Conservation (phyloP, 37 sponge, comb jelly and placozoan genomes). For the Diacarnus erythraeanus region DNA sequence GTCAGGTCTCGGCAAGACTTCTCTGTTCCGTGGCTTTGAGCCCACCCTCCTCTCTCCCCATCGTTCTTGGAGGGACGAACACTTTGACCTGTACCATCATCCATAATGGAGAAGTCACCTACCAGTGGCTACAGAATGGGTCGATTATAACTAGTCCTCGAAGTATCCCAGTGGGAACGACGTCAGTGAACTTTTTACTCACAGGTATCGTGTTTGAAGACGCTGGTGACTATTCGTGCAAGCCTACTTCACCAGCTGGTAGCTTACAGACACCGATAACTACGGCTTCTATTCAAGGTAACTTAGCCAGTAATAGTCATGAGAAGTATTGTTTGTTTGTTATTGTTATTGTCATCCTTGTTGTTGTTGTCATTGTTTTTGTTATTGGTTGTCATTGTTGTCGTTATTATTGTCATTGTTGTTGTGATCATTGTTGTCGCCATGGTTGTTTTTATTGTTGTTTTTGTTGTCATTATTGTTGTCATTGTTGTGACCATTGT, state of each 20-base stretch:
- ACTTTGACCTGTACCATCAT: constrained; percentile 17
- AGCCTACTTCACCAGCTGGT: constrained; percentile 28
- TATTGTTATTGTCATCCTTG: too few species aligned
- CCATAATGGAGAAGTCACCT: constrained; percentile 22
- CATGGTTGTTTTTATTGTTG: too few species aligned
- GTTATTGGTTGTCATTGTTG: too few species aligned
- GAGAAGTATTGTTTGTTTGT: neutral
- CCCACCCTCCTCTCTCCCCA: constrained; percentile 6
- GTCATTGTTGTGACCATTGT: neutral
- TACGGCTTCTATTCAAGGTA: constrained; percentile 44
- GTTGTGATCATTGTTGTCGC: too few species aligned
- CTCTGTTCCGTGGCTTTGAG: constrained; percentile 19
- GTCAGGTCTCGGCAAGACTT: constrained; percentile 14
- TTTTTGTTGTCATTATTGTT: too few species aligned
- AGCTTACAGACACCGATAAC: constrained; percentile 35
- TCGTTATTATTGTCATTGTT: too few species aligned
- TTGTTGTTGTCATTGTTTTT: too few species aligned
- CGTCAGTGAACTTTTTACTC: neutral
- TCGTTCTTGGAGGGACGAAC: constrained; percentile 7
- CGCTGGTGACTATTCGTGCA: constrained; percentile 63
- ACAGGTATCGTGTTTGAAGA: constrained; percentile 4
- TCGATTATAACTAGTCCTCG: constrained; percentile 11
- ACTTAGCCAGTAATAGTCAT: neutral
- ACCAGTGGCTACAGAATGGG: constrained; percentile 68
- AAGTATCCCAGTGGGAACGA: neutral